Evolutionary conservation across 1,140 invertebrate species (phyloP), one percentile per base, ranked within the genome.

Genomic region (Drosophila lini): DNA sequence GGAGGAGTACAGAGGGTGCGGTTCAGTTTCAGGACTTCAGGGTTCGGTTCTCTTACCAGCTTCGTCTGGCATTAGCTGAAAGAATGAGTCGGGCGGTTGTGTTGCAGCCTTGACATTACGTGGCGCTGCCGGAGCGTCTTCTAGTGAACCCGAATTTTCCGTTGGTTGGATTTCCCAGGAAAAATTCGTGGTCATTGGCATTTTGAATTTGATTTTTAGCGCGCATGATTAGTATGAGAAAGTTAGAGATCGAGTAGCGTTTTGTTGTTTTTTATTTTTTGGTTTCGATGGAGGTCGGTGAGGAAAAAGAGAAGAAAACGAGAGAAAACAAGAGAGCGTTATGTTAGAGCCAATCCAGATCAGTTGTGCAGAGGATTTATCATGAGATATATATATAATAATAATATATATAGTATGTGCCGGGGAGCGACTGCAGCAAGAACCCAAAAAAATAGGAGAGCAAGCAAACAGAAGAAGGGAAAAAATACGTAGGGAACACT

Each of bases 21-120:
- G 34, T 31, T 48, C 15, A 28, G 25, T 48, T 31, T n/a, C 2
- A 50, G 45, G 47, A 50, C 47, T 50, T 50, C 0, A 25, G 63
- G 56, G 44, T 58, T 74, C 57, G 53, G 44, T 80, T 77, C 58
- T 81, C 92, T 94, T 95, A 95, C 95, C 95, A 90, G 94, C 93
- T 93, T 94, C 94, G 80, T 94, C 94, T 81, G 94, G 94, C 91
- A 94, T 94, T 73, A 93, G 94, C 90, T 93, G 93, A 93, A 95
- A 94, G 82, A 94, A 94, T 92, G 94, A 93, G 88, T 93, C 90
- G 70, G 92, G 90, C 71, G 92, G 88, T 80, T 92, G 89, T 63
- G 94, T 93, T 83, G 94, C 93, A 67, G 94, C 88, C 89, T 92
- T 92, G 89, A 92, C 91, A 91, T 92, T 92, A 90, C 91, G 91